phyloP scores from a whole-genome alignment of 2,888 invertebrate species.

The Nasonovia ribisnigri region DNA sequence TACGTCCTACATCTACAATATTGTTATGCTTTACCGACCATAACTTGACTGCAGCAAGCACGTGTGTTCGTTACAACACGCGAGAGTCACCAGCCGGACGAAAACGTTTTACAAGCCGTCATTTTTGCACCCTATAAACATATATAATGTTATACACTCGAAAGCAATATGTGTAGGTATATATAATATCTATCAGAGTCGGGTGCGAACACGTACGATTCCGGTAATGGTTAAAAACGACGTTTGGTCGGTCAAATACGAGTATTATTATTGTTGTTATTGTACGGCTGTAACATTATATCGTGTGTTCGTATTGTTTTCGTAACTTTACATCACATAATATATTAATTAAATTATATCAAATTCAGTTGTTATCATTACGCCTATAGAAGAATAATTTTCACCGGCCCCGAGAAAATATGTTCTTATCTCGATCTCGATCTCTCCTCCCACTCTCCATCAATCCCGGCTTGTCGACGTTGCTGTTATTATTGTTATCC shows the following conservation, averaged over 20 bases:
- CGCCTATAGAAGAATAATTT: neutral
- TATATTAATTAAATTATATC: neutral
- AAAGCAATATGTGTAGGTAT: neutral
- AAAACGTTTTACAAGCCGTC: neutral
- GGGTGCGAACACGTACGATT: neutral
- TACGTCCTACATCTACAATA: neutral
- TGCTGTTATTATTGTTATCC: neutral
- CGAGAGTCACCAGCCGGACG: neutral
- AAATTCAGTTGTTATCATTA: neutral
- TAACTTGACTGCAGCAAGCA: neutral
- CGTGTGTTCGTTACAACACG: neutral
- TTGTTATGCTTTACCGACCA: neutral
- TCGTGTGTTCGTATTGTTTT: neutral
- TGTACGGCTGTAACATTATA: no score
- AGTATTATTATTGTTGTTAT: neutral
- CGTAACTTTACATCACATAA: neutral
- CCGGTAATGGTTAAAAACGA: neutral
- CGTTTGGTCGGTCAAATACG: neutral
- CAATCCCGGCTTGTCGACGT: neutral
- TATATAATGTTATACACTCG: neutral
- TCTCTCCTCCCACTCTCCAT: neutral
- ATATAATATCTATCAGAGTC: neutral
- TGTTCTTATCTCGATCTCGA: neutral
- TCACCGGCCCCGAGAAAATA: neutral
- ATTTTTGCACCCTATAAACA: neutral